These are phyloP conservation scores for Phenganax stokvisi DNA, from an alignment of 92 coral and sea anemone genomes.

Conservation along the genomic window DNA sequence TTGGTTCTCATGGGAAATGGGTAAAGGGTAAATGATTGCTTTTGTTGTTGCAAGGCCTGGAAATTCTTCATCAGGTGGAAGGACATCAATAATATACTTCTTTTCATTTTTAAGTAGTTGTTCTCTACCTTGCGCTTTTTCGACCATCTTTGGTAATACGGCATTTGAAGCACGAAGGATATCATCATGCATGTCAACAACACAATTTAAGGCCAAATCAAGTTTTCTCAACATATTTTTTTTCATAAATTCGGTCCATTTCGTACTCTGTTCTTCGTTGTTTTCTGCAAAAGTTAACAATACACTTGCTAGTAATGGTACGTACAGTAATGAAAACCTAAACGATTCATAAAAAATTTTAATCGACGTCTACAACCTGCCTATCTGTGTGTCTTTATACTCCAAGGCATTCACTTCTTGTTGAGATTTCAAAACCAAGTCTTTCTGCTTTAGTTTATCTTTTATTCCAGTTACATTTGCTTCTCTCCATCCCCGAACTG, in stretches of 20 bases:
- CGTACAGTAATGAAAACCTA: neutral
- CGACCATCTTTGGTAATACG: no score
- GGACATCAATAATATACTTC: neutral
- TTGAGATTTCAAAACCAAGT: conserved; percentile 12
- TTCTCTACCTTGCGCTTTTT: no score
- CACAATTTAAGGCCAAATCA: conserved; percentile 4
- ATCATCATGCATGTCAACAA: no score
- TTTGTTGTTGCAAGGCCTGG: conserved; percentile 13
- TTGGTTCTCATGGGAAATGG: conserved; percentile 33
- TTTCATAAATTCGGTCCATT: conserved; percentile 3
- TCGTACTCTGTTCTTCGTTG: neutral
- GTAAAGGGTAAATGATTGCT: conserved; percentile 14
- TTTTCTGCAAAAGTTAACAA: conserved; percentile 7
- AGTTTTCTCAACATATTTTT: conserved; percentile 13
- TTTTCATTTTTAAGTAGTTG: neutral
- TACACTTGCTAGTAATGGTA: neutral
- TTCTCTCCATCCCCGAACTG: conserved; percentile 26
- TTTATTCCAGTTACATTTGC: conserved; percentile 12
- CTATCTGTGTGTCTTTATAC: conserved; percentile 21
- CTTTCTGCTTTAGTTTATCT: neutral
- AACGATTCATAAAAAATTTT: neutral
- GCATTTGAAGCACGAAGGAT: no score
- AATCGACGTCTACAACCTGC: neutral
- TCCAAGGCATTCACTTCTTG: neutral
- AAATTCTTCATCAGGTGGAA: conserved; percentile 20